Conservation (phyloP, 2,113 vertebrate species). For the Fulmarus glacialis region DNA sequence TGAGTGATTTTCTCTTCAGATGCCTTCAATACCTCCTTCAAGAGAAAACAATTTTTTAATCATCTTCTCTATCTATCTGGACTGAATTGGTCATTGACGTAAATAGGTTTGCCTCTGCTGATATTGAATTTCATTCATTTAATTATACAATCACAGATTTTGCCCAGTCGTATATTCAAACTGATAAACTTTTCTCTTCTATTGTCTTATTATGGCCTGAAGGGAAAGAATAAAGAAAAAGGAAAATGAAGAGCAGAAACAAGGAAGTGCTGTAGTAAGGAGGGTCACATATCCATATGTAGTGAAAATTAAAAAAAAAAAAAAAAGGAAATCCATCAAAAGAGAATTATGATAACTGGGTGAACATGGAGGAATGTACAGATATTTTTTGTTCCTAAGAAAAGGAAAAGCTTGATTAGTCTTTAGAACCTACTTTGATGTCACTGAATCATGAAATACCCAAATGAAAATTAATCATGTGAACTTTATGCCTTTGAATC, state of each 20-base stretch:
- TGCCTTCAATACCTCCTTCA: neutral
- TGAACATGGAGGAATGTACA: neutral
- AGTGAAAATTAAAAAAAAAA: neutral
- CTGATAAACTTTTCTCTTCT: neutral
- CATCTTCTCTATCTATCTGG: neutral
- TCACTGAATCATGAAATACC: neutral
- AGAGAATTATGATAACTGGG: neutral
- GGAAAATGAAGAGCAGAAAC: neutral
- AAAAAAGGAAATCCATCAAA: neutral
- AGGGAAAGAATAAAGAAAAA: neutral
- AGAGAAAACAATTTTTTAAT: neutral
- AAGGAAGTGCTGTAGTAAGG: neutral
- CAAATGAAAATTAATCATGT: neutral
- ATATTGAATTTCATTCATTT: neutral
- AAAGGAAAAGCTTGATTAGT: neutral
- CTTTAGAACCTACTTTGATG: neutral
- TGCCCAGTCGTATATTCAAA: accelerated
- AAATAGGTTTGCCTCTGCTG: neutral
- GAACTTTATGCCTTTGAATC: neutral
- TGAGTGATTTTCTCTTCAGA: neutral
- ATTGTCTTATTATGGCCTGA: neutral
- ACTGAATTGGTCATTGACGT: neutral
- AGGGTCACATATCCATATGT: neutral
- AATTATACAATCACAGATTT: neutral
- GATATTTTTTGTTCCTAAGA: neutral